These are phyloP conservation scores for Trichoplusia ni DNA, from an alignment of 1,140 invertebrate species.

Conservation along the genomic window DNA sequence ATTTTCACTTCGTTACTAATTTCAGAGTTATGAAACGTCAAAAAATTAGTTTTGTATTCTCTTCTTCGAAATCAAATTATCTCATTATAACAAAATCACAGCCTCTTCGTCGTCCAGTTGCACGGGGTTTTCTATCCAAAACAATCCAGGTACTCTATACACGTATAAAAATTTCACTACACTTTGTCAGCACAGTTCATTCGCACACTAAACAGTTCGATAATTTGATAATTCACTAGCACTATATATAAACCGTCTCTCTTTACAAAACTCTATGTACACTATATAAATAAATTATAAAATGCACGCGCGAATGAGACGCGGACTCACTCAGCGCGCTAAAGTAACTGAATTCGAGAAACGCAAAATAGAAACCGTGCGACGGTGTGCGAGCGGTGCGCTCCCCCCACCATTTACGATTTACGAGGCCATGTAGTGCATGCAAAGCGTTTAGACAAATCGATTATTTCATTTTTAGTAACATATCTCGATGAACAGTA, in stretches of 20 bases:
- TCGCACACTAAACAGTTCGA: slow-evolving; percentile 52
- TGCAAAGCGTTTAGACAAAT: slow-evolving; percentile 58
- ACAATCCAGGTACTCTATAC: slow-evolving; percentile 51
- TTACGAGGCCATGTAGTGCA: slow-evolving; percentile 76
- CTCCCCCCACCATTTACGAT: slow-evolving; percentile 73
- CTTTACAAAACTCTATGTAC: slow-evolving; percentile 59
- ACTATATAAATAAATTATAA: slow-evolving; percentile 69
- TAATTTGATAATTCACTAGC: slow-evolving; percentile 59
- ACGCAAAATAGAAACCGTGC: slow-evolving; percentile 80
- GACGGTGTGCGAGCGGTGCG: slow-evolving; percentile 66
- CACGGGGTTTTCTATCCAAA: slow-evolving; percentile 44
- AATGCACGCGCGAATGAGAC: slow-evolving; percentile 65
- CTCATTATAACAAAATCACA: slow-evolving; percentile 64
- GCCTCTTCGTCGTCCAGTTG: slow-evolving; percentile 54
- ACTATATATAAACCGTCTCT: slow-evolving; percentile 52
- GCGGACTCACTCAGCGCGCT: slow-evolving; percentile 61
- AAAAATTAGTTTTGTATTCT: slow-evolving; percentile 51
- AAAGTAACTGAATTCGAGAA: slow-evolving; percentile 77
- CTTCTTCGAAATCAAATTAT: slow-evolving; percentile 43
- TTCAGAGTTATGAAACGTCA: slow-evolving; percentile 69
- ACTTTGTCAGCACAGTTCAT: slow-evolving; percentile 60
- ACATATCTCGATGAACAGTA: slow-evolving; percentile 1
- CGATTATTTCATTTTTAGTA: slow-evolving; percentile 39
- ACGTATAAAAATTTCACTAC: slow-evolving; percentile 61
- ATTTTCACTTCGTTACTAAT: slow-evolving; percentile 58